phyloP scores from a whole-genome alignment of 2,888 invertebrate genomes.

The Hypomecis punctinalis region DNA sequence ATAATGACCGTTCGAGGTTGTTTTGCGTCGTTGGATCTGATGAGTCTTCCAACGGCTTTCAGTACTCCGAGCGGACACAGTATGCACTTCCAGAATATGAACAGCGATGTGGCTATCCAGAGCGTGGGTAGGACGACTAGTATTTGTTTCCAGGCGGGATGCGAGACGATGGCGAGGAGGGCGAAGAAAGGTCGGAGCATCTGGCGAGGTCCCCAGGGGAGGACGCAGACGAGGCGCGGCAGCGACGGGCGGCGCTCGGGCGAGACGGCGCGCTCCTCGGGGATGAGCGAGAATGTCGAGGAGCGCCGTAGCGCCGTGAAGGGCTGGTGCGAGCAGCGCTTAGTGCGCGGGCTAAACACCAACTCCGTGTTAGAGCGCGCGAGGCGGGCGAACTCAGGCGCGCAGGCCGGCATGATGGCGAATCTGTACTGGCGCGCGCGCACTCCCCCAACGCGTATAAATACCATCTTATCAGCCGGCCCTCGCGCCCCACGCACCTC shows the following conservation, averaged over 20 bases:
- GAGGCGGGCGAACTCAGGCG: constrained; percentile 86
- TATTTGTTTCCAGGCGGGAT: constrained; percentile 88
- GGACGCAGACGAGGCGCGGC: constrained; percentile 71
- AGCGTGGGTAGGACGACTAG: constrained; percentile 90
- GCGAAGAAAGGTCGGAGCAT: constrained; percentile 83
- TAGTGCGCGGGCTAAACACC: constrained; percentile 80
- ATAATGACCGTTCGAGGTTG: constrained; percentile 91
- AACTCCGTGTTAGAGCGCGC: constrained; percentile 84
- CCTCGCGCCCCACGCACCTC: constrained; percentile 60
- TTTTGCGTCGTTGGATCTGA: constrained; percentile 83
- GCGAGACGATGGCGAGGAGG: constrained; percentile 82
- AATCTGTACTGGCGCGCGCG: constrained; percentile 71
- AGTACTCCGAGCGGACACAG: constrained; percentile 88
- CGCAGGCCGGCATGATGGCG: constrained; percentile 87
- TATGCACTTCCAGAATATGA: constrained; percentile 90
- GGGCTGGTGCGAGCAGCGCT: constrained; percentile 80
- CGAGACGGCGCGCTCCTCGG: constrained; percentile 85
- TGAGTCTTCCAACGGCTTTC: constrained; percentile 86
- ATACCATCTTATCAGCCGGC: constrained; percentile 48
- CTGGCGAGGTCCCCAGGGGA: constrained; percentile 88
- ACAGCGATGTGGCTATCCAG: constrained; percentile 91
- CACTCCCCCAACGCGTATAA: constrained; percentile 70
- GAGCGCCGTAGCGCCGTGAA: constrained; percentile 84
- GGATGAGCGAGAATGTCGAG: constrained; percentile 84
- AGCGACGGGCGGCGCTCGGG: constrained; percentile 78